Conservation (phyloP, 1,140 invertebrate genomes). For the Brachionus paranguensis region DNA sequence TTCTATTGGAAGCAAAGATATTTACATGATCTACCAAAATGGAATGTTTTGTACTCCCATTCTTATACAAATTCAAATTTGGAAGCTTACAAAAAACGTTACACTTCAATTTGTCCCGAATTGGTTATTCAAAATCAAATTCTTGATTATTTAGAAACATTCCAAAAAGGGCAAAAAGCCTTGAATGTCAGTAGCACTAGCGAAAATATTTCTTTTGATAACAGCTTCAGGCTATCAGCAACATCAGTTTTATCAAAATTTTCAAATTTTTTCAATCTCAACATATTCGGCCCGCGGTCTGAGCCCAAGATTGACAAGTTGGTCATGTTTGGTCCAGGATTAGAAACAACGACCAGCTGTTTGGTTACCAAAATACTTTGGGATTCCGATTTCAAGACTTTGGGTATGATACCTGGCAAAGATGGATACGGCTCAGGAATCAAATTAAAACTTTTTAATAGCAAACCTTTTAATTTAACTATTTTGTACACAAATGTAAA, state of each 20-base stretch:
- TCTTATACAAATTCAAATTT: neutral
- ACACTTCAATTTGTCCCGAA: conserved; percentile 9
- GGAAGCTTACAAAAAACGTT: neutral
- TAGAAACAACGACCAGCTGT: conserved; percentile 10
- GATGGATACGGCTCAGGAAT: conserved; percentile 35
- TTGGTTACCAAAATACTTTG: conserved; percentile 20
- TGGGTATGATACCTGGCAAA: conserved; percentile 30
- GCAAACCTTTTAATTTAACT: conserved; percentile 31
- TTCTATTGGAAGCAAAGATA: conserved; percentile 9
- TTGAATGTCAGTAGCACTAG: neutral
- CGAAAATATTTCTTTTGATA: neutral
- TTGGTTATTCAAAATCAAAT: neutral
- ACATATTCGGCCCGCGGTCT: neutral
- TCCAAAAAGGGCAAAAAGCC: neutral
- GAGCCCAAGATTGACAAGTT: neutral
- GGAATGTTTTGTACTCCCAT: neutral
- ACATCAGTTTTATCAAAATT: neutral
- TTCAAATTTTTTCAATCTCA: neutral
- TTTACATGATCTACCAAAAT: neutral
- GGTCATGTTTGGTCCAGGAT: conserved; percentile 31
- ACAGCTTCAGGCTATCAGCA: neutral
- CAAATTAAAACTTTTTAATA: conserved; percentile 30
- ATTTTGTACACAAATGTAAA: conserved; percentile 36
- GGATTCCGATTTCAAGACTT: conserved; percentile 18
- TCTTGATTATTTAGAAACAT: neutral